phyloP scores from a whole-genome alignment of 2,888 invertebrate species.

The Xestia xanthographa region DNA sequence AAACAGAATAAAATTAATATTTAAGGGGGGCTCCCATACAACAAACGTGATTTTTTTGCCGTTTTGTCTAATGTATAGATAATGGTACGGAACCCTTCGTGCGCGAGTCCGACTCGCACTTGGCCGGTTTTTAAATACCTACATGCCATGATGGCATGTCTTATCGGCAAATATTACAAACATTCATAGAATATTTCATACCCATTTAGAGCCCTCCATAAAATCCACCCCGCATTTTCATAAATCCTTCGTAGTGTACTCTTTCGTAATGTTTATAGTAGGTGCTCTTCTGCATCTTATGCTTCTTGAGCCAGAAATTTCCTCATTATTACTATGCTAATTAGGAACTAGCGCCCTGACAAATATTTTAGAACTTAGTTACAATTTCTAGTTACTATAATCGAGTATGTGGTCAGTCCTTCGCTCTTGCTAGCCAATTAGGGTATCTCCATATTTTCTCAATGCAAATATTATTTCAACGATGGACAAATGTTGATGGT shows the following conservation, averaged over 20 bases:
- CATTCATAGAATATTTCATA: background rate
- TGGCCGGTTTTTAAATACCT: too few species aligned
- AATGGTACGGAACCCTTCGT: too few species aligned
- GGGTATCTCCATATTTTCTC: conserved; percentile 21
- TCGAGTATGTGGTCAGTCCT: background rate
- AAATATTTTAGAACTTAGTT: background rate
- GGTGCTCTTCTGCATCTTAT: background rate
- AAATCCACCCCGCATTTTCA: background rate
- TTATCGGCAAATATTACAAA: background rate
- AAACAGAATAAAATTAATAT: too few species aligned
- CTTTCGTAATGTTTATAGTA: background rate
- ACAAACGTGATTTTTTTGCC: too few species aligned
- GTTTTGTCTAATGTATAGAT: too few species aligned
- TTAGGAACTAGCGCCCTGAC: background rate
- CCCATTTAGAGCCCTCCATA: too few species aligned
- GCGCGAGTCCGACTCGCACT: too few species aligned
- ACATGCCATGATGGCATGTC: background rate
- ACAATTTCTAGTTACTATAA: background rate
- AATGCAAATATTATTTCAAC: conserved; percentile 32
- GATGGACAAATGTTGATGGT: background rate
- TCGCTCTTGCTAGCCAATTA: conserved; percentile 13
- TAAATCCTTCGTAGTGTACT: background rate
- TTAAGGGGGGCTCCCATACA: too few species aligned
- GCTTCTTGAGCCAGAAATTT: background rate
- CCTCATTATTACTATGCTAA: background rate